Evolutionary conservation across 2,888 invertebrate species (phyloP), one percentile per base, ranked within the genome.

Genomic region (Pegoplata infirma): DNA sequence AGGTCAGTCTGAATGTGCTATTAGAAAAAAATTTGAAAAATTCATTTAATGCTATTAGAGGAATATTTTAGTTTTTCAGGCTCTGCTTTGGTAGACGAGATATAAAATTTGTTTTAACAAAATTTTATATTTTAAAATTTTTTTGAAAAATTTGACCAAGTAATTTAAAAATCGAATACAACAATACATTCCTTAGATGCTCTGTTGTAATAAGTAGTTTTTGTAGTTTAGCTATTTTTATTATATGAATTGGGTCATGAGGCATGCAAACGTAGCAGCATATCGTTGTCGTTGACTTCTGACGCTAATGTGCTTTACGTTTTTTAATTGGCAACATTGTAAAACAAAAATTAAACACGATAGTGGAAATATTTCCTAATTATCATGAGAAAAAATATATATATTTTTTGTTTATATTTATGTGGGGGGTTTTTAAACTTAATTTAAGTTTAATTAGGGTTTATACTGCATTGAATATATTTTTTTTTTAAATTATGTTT

Each of bases 201-300:
- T 32, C 32, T 32, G 32, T 2, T 40, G 36, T 40, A 40, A 40
- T 40, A n/a, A 40, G 36, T 16, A 40, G 16, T 51, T 32, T 51
- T 17, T 56, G 40, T 58, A 64, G 49, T 71, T 66, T 75, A 32
- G 61, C 67, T 79, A 79, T 79, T 72, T 80, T 75, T 53, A 51
- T 66, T 59, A 16, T 47, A 56, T 66, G 32, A 73, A 69, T 40
- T 80, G 55, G 76, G 76, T 76, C 72, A 75, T 76, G 76, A 56
- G 55, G 76, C 73, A 73, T 56, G 55, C 17, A 61, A 69, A 21
- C 71, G 64, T 58, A 59, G 66, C 74, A 78, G 73, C 68, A 59
- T 32, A 5, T 53, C 67, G 56, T 28, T 47, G 14, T 16, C 28
- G 40, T 58, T 21, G 32, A 16, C 16, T 23, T 5, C 12, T 23